Evolutionary conservation across 2,888 invertebrate genomes (phyloP), one percentile per base, ranked within the genome.

Genomic region (Piscicola geometra): DNA sequence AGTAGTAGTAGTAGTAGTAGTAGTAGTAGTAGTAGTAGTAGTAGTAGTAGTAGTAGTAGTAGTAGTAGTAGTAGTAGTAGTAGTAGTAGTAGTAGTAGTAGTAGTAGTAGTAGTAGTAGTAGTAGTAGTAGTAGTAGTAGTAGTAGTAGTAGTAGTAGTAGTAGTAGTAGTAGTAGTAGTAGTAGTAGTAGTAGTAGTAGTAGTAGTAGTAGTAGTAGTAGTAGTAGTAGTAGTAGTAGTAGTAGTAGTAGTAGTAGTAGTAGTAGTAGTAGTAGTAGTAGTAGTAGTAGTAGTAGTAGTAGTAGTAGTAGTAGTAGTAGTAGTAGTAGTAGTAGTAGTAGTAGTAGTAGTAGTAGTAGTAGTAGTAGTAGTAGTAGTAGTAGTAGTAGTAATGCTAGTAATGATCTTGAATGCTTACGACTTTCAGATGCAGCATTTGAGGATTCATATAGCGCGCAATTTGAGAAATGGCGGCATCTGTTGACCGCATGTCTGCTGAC

Each of bases 1-100:
- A 50, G 52, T 50, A 50, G 52, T 50, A 50, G 52, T 50, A 50
- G 52, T 50, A 50, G 52, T 50, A 50, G 52, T 50, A 50, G 52
- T 50, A 50, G 21, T 50, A 21, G 52, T 50, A 50, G 52, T 50
- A 50, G 52, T 50, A 50, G 52, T 50, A 50, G 52, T 50, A 50
- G 52, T 50, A 50, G 52, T 50, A 50, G 21, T 50, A 21, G 52
- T 15, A 50, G 15, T 50, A 50, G 52, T 50, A 50, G 52, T 50
- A 50, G 52, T 50, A 50, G 52, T 50, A 50, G 52, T 50, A 50
- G 21, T 50, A 21, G 52, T 15, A 50, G 15, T 50, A 50, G 52
- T 50, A 50, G 52, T 50, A 50, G 52, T 50, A 50, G 52, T 50
- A 50, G 52, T 50, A 50, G 21, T 50, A 21, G 52, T 15, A 50